Conservation (phyloP, 2,797 vertebrate genomes). For the Anas acuta region DNA sequence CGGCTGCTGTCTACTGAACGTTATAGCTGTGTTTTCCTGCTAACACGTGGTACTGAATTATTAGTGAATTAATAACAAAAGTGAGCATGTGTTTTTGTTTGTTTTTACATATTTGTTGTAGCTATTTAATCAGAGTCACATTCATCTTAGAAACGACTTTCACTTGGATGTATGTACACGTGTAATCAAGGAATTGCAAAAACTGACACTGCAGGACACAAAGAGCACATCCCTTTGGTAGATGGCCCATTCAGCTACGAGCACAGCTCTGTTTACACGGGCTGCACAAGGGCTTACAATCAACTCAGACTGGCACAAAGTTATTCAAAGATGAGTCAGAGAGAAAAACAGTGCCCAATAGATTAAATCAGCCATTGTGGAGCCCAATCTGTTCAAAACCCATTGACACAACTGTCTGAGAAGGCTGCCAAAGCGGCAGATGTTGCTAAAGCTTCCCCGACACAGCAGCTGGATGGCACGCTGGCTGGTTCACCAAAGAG, state of each 20-base stretch:
- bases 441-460: not conserved
- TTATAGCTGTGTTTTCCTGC: not conserved
- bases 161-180: not conserved
- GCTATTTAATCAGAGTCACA: not conserved
- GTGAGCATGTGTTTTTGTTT: not conserved
- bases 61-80: not conserved
- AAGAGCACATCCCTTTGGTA: not conserved
- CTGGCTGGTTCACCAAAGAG: not conserved
- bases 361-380: not conserved
- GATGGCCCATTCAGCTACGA: not conserved
- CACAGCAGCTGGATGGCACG: not conserved
- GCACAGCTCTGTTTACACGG: not conserved
- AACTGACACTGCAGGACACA: rapidly evolving
- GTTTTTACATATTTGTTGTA: rapidly evolving
- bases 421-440: constrained; percentile 38
- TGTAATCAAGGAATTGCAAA: not conserved
- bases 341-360: not conserved
- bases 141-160: not conserved
- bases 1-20: not conserved
- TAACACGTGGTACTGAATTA: not conserved
- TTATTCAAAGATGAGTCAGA: not conserved
- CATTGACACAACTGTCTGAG: not conserved
- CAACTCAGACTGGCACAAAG: not conserved
- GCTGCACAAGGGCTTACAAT: not conserved
- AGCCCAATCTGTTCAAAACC: not conserved